These are phyloP conservation scores for Macrotus californicus DNA, from an alignment of 2,113 vertebrate genomes.

Conservation along the genomic window DNA sequence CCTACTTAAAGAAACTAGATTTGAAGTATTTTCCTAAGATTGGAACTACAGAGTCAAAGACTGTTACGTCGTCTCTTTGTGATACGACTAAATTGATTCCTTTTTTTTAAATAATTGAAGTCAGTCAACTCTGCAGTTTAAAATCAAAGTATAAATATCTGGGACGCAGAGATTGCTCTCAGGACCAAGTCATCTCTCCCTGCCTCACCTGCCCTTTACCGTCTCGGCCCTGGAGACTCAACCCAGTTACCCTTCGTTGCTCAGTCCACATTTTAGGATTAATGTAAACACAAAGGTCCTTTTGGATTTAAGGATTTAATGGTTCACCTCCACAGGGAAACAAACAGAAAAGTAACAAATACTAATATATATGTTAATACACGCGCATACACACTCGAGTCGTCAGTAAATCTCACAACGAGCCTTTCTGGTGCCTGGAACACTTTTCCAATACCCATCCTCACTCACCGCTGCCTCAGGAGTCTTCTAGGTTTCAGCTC, in stretches of 20 bases:
- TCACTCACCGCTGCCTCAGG: neutral
- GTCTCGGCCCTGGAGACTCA: neutral
- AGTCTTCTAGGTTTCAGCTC: neutral
- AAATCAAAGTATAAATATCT: neutral
- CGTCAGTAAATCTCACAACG: neutral
- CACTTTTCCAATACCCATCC: neutral
- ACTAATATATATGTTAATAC: neutral
- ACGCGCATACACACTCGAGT: neutral
- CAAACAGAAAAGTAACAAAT: neutral
- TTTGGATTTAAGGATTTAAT: neutral
- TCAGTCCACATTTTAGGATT: neutral
- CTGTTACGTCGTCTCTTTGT: neutral
- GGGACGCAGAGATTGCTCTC: neutral
- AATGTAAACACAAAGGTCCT: neutral
- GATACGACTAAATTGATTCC: neutral
- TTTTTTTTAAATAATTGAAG: neutral
- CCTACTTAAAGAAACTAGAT: neutral
- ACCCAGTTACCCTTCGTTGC: neutral
- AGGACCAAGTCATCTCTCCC: neutral
- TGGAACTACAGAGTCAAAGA: neutral
- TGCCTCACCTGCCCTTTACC: neutral
- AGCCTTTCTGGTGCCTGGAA: neutral
- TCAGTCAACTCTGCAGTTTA: neutral
- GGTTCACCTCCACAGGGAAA: neutral
- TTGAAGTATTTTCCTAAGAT: conserved; percentile 19